Evolutionary conservation across 2,113 vertebrate genomes (phyloP).

Genomic region (Cacatua alba): DNA sequence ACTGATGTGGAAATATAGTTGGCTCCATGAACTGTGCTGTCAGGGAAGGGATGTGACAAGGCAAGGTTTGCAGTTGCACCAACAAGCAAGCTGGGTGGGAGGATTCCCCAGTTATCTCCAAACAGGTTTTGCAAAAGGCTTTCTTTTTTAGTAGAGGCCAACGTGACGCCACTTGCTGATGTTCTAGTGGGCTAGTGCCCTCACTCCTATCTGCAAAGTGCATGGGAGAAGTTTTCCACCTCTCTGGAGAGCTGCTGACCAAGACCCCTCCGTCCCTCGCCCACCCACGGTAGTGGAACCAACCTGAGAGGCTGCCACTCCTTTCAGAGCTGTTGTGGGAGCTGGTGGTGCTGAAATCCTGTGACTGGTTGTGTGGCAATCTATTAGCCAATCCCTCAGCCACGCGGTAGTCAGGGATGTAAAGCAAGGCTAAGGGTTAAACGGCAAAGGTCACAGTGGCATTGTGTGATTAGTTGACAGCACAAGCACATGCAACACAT

Average conservation of each 20-base stretch:
- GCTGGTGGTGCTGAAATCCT: conserved; percentile 99
- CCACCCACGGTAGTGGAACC: conserved; percentile 80
- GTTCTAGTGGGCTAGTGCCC: neutral
- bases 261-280: conserved; percentile 73
- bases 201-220: neutral
- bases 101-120: neutral
- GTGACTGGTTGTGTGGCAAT: conserved; percentile 99
- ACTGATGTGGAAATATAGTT: neutral
- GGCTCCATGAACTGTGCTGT: neutral
- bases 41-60: neutral
- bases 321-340: conserved; percentile 99
- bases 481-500: conserved; percentile 95
- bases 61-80: neutral
- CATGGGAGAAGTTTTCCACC: neutral
- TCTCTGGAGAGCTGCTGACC: conserved; percentile 46
- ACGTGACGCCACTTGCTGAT: neutral
- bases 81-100: neutral
- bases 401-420: conserved; percentile 99
- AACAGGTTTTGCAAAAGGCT: neutral
- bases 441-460: conserved; percentile 97
- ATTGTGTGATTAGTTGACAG: conserved; percentile 91
- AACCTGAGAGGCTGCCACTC: conserved; percentile 99
- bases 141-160: neutral
- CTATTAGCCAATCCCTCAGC: conserved; percentile 99
- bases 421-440: conserved; percentile 99